Evolutionary conservation across 1,140 invertebrate genomes (phyloP).

Genomic region (Drosophila azteca): DNA sequence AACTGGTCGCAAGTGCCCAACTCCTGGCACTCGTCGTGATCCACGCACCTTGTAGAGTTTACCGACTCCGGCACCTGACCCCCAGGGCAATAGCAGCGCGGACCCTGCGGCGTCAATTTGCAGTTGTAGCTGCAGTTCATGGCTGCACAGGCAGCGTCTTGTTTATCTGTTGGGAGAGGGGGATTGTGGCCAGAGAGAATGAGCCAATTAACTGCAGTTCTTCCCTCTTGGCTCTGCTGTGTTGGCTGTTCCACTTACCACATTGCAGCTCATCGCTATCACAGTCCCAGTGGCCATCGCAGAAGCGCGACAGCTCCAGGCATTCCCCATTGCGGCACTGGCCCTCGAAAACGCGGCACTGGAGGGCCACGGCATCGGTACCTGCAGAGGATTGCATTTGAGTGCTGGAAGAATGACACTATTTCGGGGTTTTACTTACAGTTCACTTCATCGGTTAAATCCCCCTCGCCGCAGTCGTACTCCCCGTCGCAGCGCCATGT

Average conservation of each 20-base stretch:
- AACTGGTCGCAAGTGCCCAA: constrained; percentile 91
- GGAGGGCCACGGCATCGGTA: constrained; percentile 60
- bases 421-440: constrained; percentile 58
- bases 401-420: background rate
- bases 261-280: constrained; percentile 86
- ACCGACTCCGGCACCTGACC: constrained; percentile 88
- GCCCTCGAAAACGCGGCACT: constrained; percentile 87
- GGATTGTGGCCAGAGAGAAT: constrained; percentile 3
- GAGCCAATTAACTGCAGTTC: background rate
- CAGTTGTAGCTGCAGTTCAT: constrained; percentile 88
- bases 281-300: constrained; percentile 92
- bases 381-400: constrained; percentile 35
- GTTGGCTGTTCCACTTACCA: constrained; percentile 69
- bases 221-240: background rate
- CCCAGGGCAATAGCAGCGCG: constrained; percentile 89
- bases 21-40: constrained; percentile 89
- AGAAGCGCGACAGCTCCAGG: constrained; percentile 90
- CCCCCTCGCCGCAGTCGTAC: constrained; percentile 75
- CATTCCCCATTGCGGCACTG: constrained; percentile 88
- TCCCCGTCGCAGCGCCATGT: constrained; percentile 89
- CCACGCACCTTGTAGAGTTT: constrained; percentile 87
- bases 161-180: constrained; percentile 82
- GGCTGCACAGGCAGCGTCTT: constrained; percentile 85
- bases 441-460: constrained; percentile 74
- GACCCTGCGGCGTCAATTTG: constrained; percentile 86